A percentile compares a stretch with the other conserved stretches of the same genome.
Conservation (phyloP, 1,140 invertebrate species). For the Bactericera cockerelli region DNA sequence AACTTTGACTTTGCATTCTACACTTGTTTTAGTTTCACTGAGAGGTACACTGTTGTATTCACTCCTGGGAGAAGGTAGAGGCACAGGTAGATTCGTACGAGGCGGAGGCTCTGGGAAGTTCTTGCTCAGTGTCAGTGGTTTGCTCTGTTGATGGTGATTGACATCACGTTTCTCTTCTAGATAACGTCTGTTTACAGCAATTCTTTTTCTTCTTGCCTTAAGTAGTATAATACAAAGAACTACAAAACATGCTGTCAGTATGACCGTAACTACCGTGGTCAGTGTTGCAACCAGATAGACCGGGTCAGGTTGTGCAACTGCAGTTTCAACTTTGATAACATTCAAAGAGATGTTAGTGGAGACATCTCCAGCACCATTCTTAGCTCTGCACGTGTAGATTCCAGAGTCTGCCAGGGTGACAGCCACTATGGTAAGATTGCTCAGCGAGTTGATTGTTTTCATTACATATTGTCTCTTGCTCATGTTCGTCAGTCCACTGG, state of each 20-base stretch:
- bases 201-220: background rate
- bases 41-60: background rate
- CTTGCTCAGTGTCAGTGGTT: background rate
- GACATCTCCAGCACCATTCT: constrained; percentile 52
- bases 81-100: background rate
- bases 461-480: constrained; percentile 19
- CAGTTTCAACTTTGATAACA: constrained; percentile 31
- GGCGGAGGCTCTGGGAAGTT: background rate
- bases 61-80: background rate
- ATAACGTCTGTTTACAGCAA: background rate
- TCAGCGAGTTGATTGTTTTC: constrained; percentile 26
- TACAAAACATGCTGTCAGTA: constrained; percentile 3
- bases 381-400: constrained; percentile 52
- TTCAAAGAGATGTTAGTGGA: constrained; percentile 50
- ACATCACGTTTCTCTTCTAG: background rate
- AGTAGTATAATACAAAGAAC: background rate
- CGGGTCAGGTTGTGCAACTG: constrained; percentile 33
- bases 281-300: constrained; percentile 18
- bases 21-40: background rate
- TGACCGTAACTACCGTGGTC: background rate
- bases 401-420: constrained; percentile 53
- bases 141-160: background rate
- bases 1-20: background rate
- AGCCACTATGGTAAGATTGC: constrained; percentile 51
- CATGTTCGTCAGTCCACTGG: constrained; percentile 29